Evolutionary conservation across 2,113 vertebrate species (phyloP), one percentile per base, ranked within the genome.

Genomic region (Callospermophilus lateralis): DNA sequence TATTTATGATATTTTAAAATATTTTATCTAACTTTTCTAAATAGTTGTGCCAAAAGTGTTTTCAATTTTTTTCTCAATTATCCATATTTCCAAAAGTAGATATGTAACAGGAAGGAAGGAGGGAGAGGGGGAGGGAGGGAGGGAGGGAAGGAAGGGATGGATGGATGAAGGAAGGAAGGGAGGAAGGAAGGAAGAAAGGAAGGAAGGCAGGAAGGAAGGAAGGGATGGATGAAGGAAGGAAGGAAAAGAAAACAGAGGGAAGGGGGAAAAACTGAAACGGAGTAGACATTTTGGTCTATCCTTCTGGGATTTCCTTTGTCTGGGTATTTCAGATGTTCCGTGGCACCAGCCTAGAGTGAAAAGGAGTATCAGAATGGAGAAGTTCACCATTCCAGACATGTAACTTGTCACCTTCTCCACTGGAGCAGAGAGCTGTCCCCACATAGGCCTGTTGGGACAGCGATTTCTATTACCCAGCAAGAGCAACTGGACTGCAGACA

Each of bases 1-100:
- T 87, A 55, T 77, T 84, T 92, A 8, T 51, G 67, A 63, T 67
- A 53, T 58, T 87, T 90, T 55, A 15, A 84, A 90, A 79, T 45
- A 83, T 48, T 90, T 91, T 51, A 72, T 58, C 42, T 68, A 76
- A 83, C 12, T 73, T 93, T 94, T 90, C 77, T 83, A 94, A 93
- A 45, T 85, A 51, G 3, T 86, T 87, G 0, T 94, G 55, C 2
- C 4, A 48, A 74, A 61, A 80, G 16, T 2, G 12, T 53, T 79
- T 86, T 89, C 34, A 84, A 73, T 55, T 42, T 91, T 37, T 55
- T 67, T 32, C 37, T 58, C 16, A n/a, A 81, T 88, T 68, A 94
- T 8, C 1, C 22, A 19, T 91, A 72, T 24, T 90, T 89, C 26
- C 37, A 80, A 58, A 93, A 92, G 42, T 20, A 94, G 30, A 90